Base-by-base conservation (phyloP, 1,140 invertebrate genomes). In the Brachionus rotundiformis region DNA sequence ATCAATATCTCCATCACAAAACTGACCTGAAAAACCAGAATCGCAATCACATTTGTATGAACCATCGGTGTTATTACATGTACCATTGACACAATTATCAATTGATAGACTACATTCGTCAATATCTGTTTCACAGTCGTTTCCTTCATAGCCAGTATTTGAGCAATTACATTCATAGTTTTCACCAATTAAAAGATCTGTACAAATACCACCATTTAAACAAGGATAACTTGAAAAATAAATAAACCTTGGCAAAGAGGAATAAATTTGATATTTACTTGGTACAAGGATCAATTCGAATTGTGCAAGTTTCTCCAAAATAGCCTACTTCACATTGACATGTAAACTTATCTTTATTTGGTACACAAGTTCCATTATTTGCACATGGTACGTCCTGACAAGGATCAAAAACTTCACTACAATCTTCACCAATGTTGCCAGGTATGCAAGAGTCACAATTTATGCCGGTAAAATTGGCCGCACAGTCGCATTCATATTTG, bases 41-140 rank as follows among this genome's bases (percentile, higher is more conserved):
- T 73, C 36, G 73, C 83, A 84, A 63, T 49, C 13, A 59, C 83
- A 84, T 39, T 27, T 11, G 39, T 76, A 84, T 68, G 85, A 85
- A n/a, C 87, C 87, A 0, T 83, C 82, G 0, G 83, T 85, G 77
- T 88, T 88, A 36, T 85, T 41, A 82, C 87, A 88, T 1, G 84
- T 85, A 10, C 86, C 86, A 81, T 65, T 41, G 7, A 27, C 39
- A 33, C 54, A 39, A 16, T 54, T 6, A 39, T 59, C 41, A 25
- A 25, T 5, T 2, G 11, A 19, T 10, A 29, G n/a, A 65, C 1
- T 23, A 23, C 80, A 81, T 68, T 81, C 80, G 33, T 81, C 39
- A 23, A 65, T 25, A 68, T 81, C 59, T 13, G 0, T 44, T 2
- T 27, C 31, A 49, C 83, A 83, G 19, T 23, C 25, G 7, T 23